phyloP scores from a whole-genome alignment of 2,797 vertebrate genomes.

The Xenops minutus region DNA sequence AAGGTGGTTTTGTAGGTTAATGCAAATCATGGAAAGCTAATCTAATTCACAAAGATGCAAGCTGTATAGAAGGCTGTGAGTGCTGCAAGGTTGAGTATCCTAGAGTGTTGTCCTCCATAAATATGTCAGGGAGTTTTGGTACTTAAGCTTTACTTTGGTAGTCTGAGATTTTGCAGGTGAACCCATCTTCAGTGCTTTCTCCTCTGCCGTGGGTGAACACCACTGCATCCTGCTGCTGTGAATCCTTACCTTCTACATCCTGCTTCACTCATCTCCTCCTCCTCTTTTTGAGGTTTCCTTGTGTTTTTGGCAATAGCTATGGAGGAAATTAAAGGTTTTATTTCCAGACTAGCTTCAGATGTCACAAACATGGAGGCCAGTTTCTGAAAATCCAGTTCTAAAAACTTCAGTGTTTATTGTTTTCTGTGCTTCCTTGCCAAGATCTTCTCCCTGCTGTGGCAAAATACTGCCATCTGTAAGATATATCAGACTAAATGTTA shows the following conservation, averaged over 20 bases:
- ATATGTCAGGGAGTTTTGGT: background rate
- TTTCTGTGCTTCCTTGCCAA: conserved; percentile 8
- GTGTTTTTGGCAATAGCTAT: background rate
- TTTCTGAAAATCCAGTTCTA: conserved; percentile 22
- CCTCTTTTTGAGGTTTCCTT: background rate
- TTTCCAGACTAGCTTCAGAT: conserved; percentile 17
- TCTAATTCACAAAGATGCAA: background rate
- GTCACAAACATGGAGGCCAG: background rate
- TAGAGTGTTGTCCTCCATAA: background rate
- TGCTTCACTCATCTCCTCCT: background rate
- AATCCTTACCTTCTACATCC: background rate
- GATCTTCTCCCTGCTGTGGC: background rate
- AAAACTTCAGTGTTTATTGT: conserved; percentile 21
- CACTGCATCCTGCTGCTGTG: background rate
- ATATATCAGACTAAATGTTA: background rate
- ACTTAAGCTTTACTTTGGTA: background rate
- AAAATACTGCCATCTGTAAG: conserved; percentile 26
- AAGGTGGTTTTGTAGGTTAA: background rate
- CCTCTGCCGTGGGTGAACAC: background rate
- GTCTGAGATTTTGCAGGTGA: background rate
- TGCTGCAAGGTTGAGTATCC: background rate
- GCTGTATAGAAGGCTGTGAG: background rate
- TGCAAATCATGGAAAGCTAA: background rate
- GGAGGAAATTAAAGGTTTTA: conserved; percentile 40
- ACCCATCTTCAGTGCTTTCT: background rate